Percentiles rank a stretch among this genome's conserved stretches.
These are phyloP conservation scores for Astreopora myriophthalma DNA, from an alignment of 64 coral and sea anemone genomes.

Conservation along the genomic window DNA sequence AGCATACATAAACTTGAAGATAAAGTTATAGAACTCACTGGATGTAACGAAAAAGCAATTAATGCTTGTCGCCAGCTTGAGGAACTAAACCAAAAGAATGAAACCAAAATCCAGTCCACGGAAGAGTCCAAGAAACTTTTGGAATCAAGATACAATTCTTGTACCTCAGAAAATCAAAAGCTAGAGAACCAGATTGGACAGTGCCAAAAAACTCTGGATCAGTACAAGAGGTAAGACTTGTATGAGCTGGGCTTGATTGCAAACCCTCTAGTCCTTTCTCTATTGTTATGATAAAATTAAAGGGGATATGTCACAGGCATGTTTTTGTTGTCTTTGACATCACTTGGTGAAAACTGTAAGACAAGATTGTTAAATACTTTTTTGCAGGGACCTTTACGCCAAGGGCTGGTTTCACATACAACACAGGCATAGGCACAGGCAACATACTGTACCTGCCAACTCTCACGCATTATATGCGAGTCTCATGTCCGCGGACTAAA, in stretches of 20 bases:
- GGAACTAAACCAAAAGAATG: conserved; percentile 66
- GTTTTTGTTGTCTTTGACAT: too few species aligned
- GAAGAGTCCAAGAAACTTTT: conserved; percentile 66
- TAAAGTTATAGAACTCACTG: conserved; percentile 52
- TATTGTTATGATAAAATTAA: too few species aligned
- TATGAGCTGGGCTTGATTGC: background rate
- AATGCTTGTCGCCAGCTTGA: conserved; percentile 69
- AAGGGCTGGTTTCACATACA: too few species aligned
- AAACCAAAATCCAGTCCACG: conserved; percentile 56
- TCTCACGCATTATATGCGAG: too few species aligned
- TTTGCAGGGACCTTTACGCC: too few species aligned
- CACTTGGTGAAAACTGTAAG: too few species aligned
- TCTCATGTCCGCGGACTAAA: too few species aligned
- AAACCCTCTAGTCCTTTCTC: too few species aligned
- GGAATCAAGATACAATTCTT: conserved; percentile 75
- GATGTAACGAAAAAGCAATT: conserved; percentile 63
- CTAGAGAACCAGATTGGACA: conserved; percentile 70
- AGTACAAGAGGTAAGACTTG: conserved; percentile 65
- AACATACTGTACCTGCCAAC: too few species aligned
- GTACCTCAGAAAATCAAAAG: conserved; percentile 72
- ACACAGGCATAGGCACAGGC: too few species aligned
- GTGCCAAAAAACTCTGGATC: conserved; percentile 50
- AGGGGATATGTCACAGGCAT: too few species aligned
- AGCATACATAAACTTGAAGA: conserved; percentile 53
- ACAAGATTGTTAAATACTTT: too few species aligned